Conservation (phyloP, 2,113 vertebrate species). For the Stictonetta naevosa region DNA sequence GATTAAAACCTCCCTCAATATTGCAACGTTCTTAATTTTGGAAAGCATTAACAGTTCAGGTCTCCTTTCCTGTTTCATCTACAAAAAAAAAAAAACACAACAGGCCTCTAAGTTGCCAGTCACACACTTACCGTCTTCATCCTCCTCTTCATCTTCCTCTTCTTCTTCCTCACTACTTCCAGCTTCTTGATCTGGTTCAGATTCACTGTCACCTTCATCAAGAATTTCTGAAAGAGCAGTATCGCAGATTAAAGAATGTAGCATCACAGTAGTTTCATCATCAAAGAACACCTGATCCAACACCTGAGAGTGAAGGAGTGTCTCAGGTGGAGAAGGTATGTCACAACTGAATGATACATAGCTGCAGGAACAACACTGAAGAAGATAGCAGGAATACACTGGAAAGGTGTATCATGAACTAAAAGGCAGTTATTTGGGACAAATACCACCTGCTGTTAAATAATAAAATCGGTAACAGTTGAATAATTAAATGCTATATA, state of each 20-base stretch:
- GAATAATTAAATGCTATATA: neutral
- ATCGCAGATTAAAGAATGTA: neutral
- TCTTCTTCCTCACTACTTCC: constrained; percentile 90
- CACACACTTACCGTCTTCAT: constrained; percentile 77
- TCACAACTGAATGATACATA: neutral
- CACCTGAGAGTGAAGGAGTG: neutral
- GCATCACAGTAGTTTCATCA: neutral
- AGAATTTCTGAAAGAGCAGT: constrained; percentile 87
- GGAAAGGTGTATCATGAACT: neutral
- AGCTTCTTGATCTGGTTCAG: constrained; percentile 85
- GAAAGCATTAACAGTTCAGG: neutral
- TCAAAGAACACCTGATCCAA: neutral
- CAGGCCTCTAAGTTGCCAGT: neutral
- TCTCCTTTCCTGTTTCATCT: neutral
- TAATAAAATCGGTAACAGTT: neutral
- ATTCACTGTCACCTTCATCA: constrained; percentile 95
- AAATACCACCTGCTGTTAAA: neutral
- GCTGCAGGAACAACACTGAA: neutral
- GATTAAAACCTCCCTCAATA: neutral
- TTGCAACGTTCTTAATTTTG: neutral
- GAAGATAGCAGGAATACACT: neutral
- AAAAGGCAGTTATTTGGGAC: neutral
- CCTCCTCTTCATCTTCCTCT: constrained; percentile 83
- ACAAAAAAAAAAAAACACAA: neutral
- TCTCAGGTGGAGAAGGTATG: neutral